Conservation (phyloP, 2,797 vertebrate genomes). For the Bradypodion pumilum region DNA sequence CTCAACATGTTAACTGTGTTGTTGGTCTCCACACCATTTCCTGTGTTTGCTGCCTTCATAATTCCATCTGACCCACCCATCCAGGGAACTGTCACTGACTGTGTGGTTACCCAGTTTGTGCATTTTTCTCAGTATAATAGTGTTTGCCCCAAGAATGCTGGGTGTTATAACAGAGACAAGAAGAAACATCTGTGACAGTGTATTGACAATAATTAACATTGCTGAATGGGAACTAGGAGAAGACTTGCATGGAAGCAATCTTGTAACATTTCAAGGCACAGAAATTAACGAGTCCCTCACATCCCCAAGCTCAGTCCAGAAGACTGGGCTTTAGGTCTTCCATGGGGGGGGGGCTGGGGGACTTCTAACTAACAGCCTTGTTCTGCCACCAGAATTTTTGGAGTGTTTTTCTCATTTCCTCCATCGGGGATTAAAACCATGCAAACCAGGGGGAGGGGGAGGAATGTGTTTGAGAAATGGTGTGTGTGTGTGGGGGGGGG, state of each 20-base stretch:
- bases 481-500: no score
- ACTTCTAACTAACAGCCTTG: conserved; percentile 24
- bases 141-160: neutral
- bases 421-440: neutral
- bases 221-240: neutral
- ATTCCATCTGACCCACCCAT: neutral
- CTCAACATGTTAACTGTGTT: no score
- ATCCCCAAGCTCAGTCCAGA: neutral
- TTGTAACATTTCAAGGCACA: neutral
- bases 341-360: no score
- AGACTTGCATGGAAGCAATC: neutral
- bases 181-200: neutral
- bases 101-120: neutral
- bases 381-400: conserved; percentile 36
- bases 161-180: neutral
- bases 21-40: neutral
- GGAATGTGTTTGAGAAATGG: conserved; percentile 28
- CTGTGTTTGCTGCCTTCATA: neutral
- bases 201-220: neutral
- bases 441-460: neutral
- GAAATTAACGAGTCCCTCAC: neutral
- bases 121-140: neutral
- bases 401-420: conserved; percentile 17
- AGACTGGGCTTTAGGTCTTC: neutral
- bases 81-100: neutral